Evolutionary conservation across 2,888 invertebrate species (phyloP).

Genomic region (Machimus atricapillus): DNA sequence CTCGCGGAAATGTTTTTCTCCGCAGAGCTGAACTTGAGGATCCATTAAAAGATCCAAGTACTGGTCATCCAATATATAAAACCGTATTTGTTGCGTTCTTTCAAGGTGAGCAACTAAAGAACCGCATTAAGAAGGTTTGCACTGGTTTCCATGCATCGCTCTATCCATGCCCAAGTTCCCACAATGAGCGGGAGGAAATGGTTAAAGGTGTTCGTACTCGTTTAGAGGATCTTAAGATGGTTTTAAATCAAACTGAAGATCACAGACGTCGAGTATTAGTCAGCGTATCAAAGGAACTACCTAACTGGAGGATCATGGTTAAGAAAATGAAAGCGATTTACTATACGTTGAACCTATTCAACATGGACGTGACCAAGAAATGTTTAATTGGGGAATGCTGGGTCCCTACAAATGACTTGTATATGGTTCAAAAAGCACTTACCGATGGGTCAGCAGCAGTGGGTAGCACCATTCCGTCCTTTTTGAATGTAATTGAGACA

Average conservation of each 20-base stretch:
- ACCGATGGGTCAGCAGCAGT: conserved; percentile 81
- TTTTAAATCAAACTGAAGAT: conserved; percentile 82
- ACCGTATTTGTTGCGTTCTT: conserved; percentile 82
- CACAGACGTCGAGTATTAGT: conserved; percentile 82
- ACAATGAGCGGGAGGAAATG: conserved; percentile 81
- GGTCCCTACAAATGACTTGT: conserved; percentile 78
- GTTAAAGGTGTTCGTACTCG: conserved; percentile 80
- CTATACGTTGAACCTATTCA: conserved; percentile 91
- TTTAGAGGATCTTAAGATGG: conserved; percentile 79
- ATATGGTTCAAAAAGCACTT: conserved; percentile 77
- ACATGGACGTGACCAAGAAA: conserved; percentile 88
- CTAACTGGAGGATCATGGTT: conserved; percentile 83
- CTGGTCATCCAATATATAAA: conserved; percentile 75
- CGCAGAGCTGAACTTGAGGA: conserved; percentile 79
- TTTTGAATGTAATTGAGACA: conserved; percentile 87
- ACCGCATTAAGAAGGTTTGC: conserved; percentile 87
- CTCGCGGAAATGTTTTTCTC: conserved; percentile 84
- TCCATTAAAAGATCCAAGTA: conserved; percentile 76
- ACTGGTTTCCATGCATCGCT: conserved; percentile 85
- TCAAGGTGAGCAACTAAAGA: conserved; percentile 86
- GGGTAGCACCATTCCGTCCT: conserved; percentile 90
- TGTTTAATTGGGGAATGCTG: conserved; percentile 91
- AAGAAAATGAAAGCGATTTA: conserved; percentile 93
- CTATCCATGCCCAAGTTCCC: conserved; percentile 85
- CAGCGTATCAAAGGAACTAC: conserved; percentile 80